Conservation (phyloP, 2,113 vertebrate species). For the Thunnus maccoyii region DNA sequence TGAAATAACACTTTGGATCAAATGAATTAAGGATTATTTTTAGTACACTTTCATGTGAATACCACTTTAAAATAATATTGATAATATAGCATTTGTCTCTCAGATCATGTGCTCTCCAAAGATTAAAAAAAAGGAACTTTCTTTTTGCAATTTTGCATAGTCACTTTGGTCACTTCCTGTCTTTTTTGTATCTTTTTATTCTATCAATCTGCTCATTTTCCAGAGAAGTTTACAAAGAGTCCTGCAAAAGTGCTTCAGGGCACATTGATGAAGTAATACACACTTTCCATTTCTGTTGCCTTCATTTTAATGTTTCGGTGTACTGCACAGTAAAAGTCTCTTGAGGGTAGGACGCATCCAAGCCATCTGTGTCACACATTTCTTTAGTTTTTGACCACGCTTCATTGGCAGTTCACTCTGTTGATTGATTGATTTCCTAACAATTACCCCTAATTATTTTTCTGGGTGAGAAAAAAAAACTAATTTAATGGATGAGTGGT, state of each 20-base stretch:
- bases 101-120: neutral
- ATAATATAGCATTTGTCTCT: neutral
- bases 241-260: neutral
- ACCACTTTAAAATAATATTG: neutral
- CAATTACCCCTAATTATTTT: conserved; percentile 84
- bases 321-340: conserved; percentile 55
- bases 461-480: conserved; percentile 78
- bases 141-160: neutral
- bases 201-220: neutral
- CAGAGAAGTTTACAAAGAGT: neutral
- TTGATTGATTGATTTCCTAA: conserved; percentile 86
- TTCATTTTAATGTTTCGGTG: conserved; percentile 48
- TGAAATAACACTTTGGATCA: too few species aligned
- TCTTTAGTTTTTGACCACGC: conserved; percentile 76
- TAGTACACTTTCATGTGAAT: neutral
- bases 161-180: neutral
- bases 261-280: conserved; percentile 20
- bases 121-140: neutral
- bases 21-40: neutral
- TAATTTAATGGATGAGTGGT: conserved; percentile 87
- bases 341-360: conserved; percentile 47
- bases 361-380: conserved; percentile 74
- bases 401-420: conserved; percentile 76
- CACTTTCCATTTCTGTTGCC: neutral
- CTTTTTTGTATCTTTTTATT: neutral